Evolutionary conservation across 2,888 invertebrate genomes (phyloP), one percentile per base, ranked within the genome.

Genomic region (Salticus scenicus): DNA sequence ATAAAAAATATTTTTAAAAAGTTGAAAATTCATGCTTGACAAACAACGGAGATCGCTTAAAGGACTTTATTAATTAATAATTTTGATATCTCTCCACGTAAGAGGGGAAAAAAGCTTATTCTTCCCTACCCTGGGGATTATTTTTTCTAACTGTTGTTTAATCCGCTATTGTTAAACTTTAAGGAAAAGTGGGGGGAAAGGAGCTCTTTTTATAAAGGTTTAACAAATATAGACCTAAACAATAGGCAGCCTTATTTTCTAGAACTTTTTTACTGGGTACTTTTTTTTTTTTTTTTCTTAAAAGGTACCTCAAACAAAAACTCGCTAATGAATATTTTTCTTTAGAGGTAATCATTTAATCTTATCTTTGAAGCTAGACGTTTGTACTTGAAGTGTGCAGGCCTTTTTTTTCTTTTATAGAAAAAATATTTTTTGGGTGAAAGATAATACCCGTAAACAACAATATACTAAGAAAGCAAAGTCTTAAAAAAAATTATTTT

Each of bases 21-120:
- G 31, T 37, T 28, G 20, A 66, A 73, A 73, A 51, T 77, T 27
- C 33, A 64, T 83, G 75, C 57, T 27, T 75, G 69, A 31, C 77
- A 84, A 84, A 84, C 77, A 84, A 84, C 67, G 51, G 71, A 71
- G 28, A 72, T 31, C 5, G 77, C 77, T 77, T 84, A 84, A 84
- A 78, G 77, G 83, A 77, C 78, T 84, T 82, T 84, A 84, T 84
- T 84, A 84, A 84, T 84, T 84, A 84, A 84, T 84, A 84, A 84
- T 77, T 77, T 72, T 51, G 71, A 57, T 83, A 83, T 82, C 81
- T 47, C 64, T 20, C 70, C 27, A 41, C 42, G 51, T 51, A 69
- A 28, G n/a, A 31, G 33, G 24, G 28, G 37, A 57, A 57, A 64
- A 74, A 17, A 24, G 24, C 27, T 31, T 30, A 66, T 73, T 73